Evolutionary conservation across 2,113 vertebrate species (phyloP).

Genomic region (Amphiprion ocellaris): DNA sequence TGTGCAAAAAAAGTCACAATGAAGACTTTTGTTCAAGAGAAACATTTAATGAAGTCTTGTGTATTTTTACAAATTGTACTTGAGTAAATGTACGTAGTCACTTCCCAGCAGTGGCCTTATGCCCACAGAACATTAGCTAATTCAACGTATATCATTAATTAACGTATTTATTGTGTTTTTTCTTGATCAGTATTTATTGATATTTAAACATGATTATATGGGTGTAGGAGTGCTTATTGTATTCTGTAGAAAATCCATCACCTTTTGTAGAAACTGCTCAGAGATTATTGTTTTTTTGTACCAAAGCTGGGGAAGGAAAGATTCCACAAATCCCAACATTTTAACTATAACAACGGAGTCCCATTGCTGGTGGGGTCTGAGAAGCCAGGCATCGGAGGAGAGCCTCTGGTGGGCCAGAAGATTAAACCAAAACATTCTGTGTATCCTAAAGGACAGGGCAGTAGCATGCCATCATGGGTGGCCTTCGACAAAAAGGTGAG

Average conservation of each 20-base stretch:
- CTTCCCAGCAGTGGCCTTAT: too few relatives aligned
- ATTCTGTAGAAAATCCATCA: background rate
- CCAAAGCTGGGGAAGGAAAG: conserved; percentile 87
- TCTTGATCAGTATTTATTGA: too few relatives aligned
- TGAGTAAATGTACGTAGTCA: too few relatives aligned
- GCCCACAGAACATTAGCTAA: too few relatives aligned
- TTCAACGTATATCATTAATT: too few relatives aligned
- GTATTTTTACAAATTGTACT: too few relatives aligned
- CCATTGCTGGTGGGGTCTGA: conserved; percentile 84
- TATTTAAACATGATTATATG: too few relatives aligned
- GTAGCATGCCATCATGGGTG: conserved; percentile 86
- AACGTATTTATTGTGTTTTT: too few relatives aligned
- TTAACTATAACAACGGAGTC: conserved; percentile 85
- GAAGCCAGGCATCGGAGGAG: conserved; percentile 90
- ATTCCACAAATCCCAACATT: conserved; percentile 93
- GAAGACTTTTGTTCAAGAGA: too few relatives aligned
- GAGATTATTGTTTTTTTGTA: conserved; percentile 11
- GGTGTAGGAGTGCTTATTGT: background rate
- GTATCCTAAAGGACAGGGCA: conserved; percentile 81
- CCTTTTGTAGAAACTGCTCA: background rate
- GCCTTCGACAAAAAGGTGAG: conserved; percentile 94
- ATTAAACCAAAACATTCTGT: conserved; percentile 78
- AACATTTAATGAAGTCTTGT: too few relatives aligned
- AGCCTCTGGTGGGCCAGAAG: conserved; percentile 84
- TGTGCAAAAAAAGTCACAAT: too few relatives aligned